phyloP scores from a whole-genome alignment of 2,113 vertebrate genomes.

The Calonectris borealis region DNA sequence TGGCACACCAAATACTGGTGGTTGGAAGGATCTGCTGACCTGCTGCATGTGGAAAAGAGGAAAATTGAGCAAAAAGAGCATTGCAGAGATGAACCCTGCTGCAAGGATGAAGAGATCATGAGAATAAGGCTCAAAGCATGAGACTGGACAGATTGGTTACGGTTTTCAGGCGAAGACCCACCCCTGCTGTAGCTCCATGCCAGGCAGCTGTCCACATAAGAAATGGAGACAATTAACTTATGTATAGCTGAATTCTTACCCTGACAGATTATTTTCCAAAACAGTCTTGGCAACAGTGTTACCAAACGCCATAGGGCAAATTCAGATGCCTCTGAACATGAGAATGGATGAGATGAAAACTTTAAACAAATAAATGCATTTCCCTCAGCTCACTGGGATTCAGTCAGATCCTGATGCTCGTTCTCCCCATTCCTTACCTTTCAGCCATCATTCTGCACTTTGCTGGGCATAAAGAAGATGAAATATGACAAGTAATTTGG shows the following conservation, averaged over 20 bases:
- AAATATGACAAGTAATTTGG: slow-evolving; percentile 12
- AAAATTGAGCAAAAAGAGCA: not conserved
- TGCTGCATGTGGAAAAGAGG: not conserved
- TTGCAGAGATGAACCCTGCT: not conserved
- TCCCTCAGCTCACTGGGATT: not conserved
- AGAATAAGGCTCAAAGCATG: not conserved
- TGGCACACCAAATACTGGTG: not conserved
- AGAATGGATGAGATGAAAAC: not conserved
- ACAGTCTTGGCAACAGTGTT: not conserved
- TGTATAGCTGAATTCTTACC: not conserved
- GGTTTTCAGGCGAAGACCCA: not conserved
- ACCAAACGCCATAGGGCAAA: not conserved
- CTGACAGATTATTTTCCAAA: not conserved
- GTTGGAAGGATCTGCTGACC: not conserved
- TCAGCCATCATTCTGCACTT: not conserved
- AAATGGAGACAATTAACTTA: not conserved
- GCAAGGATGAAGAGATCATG: not conserved
- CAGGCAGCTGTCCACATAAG: not conserved
- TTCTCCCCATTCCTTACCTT: not conserved
- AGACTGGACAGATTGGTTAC: not conserved
- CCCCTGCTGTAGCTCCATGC: not conserved
- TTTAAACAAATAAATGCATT: not conserved
- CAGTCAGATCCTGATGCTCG: not conserved
- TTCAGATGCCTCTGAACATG: not conserved
- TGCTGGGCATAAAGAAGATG: not conserved